phyloP scores from a whole-genome alignment of 2,797 vertebrate species.

The Euthynnus affinis region DNA sequence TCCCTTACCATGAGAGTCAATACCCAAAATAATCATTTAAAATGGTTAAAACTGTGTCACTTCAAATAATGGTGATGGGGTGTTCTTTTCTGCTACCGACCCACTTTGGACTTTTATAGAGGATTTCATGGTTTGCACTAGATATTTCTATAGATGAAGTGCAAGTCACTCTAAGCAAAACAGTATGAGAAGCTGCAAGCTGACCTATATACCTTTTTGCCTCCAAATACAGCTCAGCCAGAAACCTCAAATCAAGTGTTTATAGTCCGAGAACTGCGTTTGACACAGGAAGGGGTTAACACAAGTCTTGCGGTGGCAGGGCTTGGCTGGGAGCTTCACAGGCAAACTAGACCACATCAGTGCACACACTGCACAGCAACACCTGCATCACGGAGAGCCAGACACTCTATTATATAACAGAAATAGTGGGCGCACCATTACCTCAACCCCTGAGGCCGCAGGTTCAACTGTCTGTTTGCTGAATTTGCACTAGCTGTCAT shows the following conservation, averaged over 20 bases:
- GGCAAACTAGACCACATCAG: constrained; percentile 64
- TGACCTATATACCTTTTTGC: constrained; percentile 39
- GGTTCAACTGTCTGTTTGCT: constrained; percentile 35
- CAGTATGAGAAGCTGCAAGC: not conserved
- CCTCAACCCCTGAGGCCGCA: constrained; percentile 24
- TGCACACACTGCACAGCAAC: constrained; percentile 40
- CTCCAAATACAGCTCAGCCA: constrained; percentile 14
- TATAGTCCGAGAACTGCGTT: not conserved
- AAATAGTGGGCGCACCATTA: constrained; percentile 24
- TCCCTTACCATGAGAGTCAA: not conserved
- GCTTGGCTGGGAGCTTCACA: constrained; percentile 40
- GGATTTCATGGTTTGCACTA: not conserved
- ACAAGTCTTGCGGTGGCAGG: constrained; percentile 26
- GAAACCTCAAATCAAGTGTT: constrained; percentile 39
- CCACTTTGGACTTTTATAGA: not conserved
- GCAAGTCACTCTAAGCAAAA: not conserved
- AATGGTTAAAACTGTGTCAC: not conserved
- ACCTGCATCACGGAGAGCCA: constrained; percentile 42
- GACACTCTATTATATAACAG: constrained; percentile 45
- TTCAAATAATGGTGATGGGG: not conserved
- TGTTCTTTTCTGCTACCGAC: not conserved
- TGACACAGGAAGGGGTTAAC: constrained; percentile 55
- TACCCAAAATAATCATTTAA: not conserved
- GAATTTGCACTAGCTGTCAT: constrained; percentile 17
- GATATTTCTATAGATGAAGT: not conserved